Evolutionary conservation across 2,797 vertebrate species (phyloP).

Genomic region (Chelon auratus): DNA sequence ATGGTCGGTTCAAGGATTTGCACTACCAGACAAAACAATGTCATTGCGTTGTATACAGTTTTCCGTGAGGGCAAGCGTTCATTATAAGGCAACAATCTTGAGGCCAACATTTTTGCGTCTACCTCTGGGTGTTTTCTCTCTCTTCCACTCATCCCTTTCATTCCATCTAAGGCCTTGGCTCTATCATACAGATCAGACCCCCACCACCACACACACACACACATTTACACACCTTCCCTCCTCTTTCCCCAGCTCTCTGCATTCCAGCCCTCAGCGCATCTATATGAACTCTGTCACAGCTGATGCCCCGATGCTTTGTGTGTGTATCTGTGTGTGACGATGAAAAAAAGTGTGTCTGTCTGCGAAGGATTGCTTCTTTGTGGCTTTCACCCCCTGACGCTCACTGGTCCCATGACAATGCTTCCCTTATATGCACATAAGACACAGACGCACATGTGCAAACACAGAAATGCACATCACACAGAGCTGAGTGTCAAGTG

Average conservation of each 20-base stretch:
- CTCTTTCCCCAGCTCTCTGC: constrained; percentile 38
- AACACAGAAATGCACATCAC: constrained; percentile 38
- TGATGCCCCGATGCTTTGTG: constrained; percentile 59
- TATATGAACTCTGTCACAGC: constrained; percentile 72
- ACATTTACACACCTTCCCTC: not conserved
- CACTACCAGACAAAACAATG: no score
- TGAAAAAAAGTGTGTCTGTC: constrained; percentile 60
- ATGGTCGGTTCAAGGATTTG: no score
- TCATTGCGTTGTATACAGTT: no score
- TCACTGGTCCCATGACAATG: constrained; percentile 76
- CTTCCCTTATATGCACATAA: constrained; percentile 74
- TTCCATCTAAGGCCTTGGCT: constrained; percentile 44
- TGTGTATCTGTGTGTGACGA: constrained; percentile 37
- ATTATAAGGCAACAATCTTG: no score
- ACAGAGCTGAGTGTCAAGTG: constrained; percentile 53
- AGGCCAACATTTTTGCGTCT: not conserved
- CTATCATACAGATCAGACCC: constrained; percentile 32
- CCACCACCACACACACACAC: no score
- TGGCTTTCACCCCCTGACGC: constrained; percentile 72
- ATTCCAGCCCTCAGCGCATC: constrained; percentile 63
- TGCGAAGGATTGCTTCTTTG: constrained; percentile 68
- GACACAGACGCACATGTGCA: constrained; percentile 64
- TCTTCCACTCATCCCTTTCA: constrained; percentile 19
- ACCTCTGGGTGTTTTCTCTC: constrained; percentile 20
- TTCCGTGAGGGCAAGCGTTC: no score